Evolutionary conservation across 2,888 invertebrate genomes (phyloP), one percentile per base, ranked within the genome.

Genomic region (Tuta absoluta): DNA sequence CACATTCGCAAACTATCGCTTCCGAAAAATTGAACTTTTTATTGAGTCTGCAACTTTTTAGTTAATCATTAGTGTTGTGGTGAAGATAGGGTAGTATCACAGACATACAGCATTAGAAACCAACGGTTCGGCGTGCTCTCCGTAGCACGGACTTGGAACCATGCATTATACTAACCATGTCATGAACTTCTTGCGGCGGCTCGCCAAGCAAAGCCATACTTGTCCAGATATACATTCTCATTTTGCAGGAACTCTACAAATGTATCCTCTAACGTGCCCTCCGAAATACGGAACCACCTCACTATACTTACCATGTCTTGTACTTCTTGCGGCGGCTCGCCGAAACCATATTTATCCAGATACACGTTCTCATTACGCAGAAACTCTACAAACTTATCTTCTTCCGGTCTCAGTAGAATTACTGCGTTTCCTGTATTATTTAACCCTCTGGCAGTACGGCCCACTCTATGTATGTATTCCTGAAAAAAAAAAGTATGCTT

Each of bases 381-480:
- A 83, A 96, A 98, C 10, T 96, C 93, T 57, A 99, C 93, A 82
- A 99, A 99, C 0, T 96, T 96, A 63, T 98, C 92, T 86, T 99
- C 99, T 81, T 98, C 97, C 0, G 98, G 98, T 63, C 98, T 92
- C 37, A 99, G 87, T 76, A 99, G 94, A 59, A 99, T 93, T n/a
- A 99, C 93, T 0, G 99, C 99, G 85, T 97, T 96, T 0, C 99
- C 99, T 65, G 93, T 95, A 62, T 95, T 96, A 59, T 97, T 97
- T 72, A 96, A 95, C 14, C 99, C 99, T 73, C 99, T 94, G 2
- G 99, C 99, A 12, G 99, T 99, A 77, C 99, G 94, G 19, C 99
- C 99, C 21, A 99, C 98, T 75, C 99, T 93, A 90, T 99, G 99
- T 78, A 99, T 99, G 81, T 99, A 99, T 92, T 99, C 99, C 94